A percentile compares a stretch with the other conserved stretches of the same genome.
phyloP scores from a whole-genome alignment of 2,113 vertebrate species.

The Hymenochirus boettgeri region DNA sequence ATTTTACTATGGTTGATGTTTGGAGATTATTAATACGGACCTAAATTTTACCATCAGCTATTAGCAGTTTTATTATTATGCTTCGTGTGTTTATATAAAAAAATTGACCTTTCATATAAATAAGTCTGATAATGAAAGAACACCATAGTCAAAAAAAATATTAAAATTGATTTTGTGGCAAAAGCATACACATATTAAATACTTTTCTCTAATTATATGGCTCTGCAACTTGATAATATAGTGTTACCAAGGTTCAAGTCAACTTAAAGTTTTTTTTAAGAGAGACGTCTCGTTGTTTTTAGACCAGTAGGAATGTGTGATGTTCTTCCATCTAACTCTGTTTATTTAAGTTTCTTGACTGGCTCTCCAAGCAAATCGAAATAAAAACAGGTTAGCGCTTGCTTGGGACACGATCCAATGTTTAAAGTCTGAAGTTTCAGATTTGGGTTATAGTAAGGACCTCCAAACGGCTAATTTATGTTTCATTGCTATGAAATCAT shows the following conservation, averaged over 20 bases:
- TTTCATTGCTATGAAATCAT: slow-evolving; percentile 10
- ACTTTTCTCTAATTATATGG: not conserved
- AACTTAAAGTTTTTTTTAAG: not conserved
- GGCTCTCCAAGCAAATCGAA: slow-evolving; percentile 5
- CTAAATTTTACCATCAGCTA: too few species aligned
- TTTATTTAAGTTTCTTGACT: slow-evolving; percentile 22
- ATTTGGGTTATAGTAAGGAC: slow-evolving; percentile 1
- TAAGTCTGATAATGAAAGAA: too few species aligned
- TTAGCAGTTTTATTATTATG: too few species aligned
- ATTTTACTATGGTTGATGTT: too few species aligned
- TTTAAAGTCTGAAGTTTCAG: slow-evolving; percentile 2
- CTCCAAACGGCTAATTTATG: slow-evolving; percentile 10
- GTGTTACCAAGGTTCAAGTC: not conserved
- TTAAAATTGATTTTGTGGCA: slow-evolving; percentile 7
- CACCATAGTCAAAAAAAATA: not conserved
- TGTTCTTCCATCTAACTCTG: not conserved
- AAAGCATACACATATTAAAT: not conserved
- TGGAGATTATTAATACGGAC: too few species aligned
- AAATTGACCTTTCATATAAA: too few species aligned
- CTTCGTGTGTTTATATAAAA: too few species aligned
- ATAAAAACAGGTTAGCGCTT: slow-evolving; percentile 22
- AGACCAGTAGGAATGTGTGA: not conserved
- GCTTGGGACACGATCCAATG: slow-evolving; percentile 20
- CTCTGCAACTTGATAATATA: not conserved
- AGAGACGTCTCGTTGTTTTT: not conserved